Base-by-base conservation (phyloP, 1,140 invertebrate species). In the Mizuhopecten yessoensis region DNA sequence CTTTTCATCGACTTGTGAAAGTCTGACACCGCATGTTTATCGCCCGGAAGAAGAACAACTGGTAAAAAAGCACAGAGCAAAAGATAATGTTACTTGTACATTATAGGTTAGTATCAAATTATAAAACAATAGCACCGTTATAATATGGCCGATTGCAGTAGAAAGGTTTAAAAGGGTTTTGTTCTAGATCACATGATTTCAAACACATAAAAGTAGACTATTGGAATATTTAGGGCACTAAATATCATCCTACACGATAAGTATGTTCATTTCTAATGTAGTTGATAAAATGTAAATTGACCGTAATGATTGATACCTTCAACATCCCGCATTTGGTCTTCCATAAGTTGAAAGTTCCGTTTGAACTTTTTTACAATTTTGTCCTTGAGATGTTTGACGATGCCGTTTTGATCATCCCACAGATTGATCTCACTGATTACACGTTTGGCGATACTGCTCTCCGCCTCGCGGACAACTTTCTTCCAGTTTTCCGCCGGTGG, bases 1-100 rank as follows among this genome's bases (percentile, higher is more conserved):
- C 91, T 92, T 90, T 93, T 94, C 86, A 95, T 94, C 15, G 94
- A 95, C 33, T 93, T 94, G 87, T 95, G 94, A 15, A 94, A 90
- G 87, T 95, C 94, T 10, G 90, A 89, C 11, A 94, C 92, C 10
- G 93, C 89, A 39, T 75, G 92, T n/a, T 91, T 93, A 23, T 94
- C 93, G 23, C 91, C 57, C 2, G 57, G 57, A 0, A 75, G 57
- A 17, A 75, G n/a, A 29, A 75, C 57, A 75, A 75, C 57, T 75
- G 57, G 5, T 7, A 29, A 29, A 45, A 17, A 10, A 45, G 17
- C 9, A 45, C 9, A 39, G 13, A 7, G n/a, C n/a, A n/a, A n/a
- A n/a, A n/a, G n/a, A n/a, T n/a, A n/a, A n/a, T n/a, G n/a, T n/a
- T n/a, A n/a, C n/a, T n/a, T n/a, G n/a, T n/a, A n/a, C n/a, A n/a